Evolutionary conservation across 1,140 invertebrate species (phyloP).

Genomic region (Scaptomyza pallida): DNA sequence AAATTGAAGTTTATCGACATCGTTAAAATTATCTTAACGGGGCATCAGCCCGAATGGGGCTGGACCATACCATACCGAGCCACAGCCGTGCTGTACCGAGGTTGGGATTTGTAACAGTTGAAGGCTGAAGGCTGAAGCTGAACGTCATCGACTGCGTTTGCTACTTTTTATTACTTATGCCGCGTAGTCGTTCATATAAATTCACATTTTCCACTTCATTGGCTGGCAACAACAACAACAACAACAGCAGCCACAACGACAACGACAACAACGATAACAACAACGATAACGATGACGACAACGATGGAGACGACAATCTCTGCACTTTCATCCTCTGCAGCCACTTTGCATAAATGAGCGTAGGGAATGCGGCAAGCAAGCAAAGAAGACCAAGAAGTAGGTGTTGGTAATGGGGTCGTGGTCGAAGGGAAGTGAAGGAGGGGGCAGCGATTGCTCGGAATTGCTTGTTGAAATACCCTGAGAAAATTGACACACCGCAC

Average conservation of each 20-base stretch:
- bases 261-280: slow-evolving; percentile 17
- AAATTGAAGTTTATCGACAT: slow-evolving; percentile 82
- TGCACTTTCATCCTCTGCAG: slow-evolving; percentile 38
- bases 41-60: slow-evolving; percentile 26
- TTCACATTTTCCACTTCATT: slow-evolving; percentile 82
- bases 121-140: too few relatives aligned
- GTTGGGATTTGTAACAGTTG: neutral
- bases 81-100: neutral
- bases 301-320: slow-evolving; percentile 56
- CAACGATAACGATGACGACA: slow-evolving; percentile 24
- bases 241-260: slow-evolving; percentile 13
- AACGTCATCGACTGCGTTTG: slow-evolving; percentile 33
- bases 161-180: slow-evolving; percentile 68
- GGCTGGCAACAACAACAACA: slow-evolving; percentile 20
- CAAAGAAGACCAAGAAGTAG: too few relatives aligned
- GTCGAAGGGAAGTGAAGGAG: neutral
- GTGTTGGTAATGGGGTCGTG: neutral
- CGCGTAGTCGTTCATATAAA: slow-evolving; percentile 66
- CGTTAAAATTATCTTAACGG: slow-evolving; percentile 82
- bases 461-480: slow-evolving; percentile 39
- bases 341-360: slow-evolving; percentile 65
- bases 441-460: slow-evolving; percentile 2
- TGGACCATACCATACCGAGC: neutral
- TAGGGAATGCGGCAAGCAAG: slow-evolving; percentile 7
- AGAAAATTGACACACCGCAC: slow-evolving; percentile 71